Evolutionary conservation across 2,113 vertebrate species (phyloP).

Genomic region (Clarias gariepinus): DNA sequence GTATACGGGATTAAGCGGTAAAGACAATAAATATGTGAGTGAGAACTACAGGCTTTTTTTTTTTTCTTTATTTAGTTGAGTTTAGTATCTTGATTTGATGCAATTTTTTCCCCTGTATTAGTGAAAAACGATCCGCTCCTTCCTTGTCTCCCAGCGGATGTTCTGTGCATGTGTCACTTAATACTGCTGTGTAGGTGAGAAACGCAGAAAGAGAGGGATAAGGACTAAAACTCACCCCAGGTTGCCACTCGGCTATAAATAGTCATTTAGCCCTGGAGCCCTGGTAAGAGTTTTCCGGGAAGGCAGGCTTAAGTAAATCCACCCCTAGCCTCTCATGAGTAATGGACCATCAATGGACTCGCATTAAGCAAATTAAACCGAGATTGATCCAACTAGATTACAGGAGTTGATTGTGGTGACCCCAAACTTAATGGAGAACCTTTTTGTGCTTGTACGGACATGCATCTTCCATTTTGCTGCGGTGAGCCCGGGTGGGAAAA

Average conservation of each 20-base stretch:
- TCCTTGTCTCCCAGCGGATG: not conserved
- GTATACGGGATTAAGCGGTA: too few species aligned
- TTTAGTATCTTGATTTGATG: not conserved
- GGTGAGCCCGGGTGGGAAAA: not conserved
- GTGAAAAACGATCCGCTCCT: not conserved
- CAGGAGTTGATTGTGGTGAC: constrained; percentile 62
- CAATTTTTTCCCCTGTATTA: not conserved
- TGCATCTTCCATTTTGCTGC: constrained; percentile 44
- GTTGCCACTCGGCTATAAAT: constrained; percentile 54
- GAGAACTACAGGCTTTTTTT: too few species aligned
- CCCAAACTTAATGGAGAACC: constrained; percentile 59
- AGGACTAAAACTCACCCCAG: constrained; percentile 19
- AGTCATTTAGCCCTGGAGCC: constrained; percentile 57
- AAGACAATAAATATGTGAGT: too few species aligned
- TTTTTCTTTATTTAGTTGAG: not conserved
- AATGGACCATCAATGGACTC: constrained; percentile 59
- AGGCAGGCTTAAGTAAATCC: constrained; percentile 55
- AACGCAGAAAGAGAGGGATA: not conserved
- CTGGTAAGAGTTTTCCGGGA: constrained; percentile 54
- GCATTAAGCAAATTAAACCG: constrained; percentile 66
- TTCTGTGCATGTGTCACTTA: constrained; percentile 26
- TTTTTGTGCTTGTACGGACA: constrained; percentile 52
- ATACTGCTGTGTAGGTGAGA: constrained; percentile 19
- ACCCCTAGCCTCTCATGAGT: constrained; percentile 52
- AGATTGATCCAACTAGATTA: constrained; percentile 59